Evolutionary conservation across 2,888 invertebrate species (phyloP).

Genomic region (Tipula confusa): DNA sequence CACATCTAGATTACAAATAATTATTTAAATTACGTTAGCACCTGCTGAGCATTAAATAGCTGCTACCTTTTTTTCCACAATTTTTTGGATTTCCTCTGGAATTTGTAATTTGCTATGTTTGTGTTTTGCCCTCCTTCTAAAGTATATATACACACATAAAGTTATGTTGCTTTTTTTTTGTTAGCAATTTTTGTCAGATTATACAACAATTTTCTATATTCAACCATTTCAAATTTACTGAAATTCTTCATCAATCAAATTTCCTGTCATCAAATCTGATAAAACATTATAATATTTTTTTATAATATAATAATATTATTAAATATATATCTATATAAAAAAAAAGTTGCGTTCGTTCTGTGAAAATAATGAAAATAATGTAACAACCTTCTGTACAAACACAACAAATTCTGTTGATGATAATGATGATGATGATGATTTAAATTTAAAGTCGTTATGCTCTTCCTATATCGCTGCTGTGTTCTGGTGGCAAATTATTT

Average conservation of each 20-base stretch:
- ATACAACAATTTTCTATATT: background rate
- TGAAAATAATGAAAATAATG: background rate
- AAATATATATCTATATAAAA: background rate
- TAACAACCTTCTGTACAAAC: background rate
- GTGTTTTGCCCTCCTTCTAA: background rate
- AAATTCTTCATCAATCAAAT: background rate
- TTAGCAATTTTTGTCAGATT: background rate
- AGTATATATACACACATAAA: background rate
- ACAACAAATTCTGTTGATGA: background rate
- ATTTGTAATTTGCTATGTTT: background rate
- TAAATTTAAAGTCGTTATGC: background rate
- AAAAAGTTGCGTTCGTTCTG: background rate
- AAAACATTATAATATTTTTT: background rate
- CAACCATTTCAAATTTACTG: background rate
- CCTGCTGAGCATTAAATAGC: background rate
- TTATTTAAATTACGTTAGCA: background rate
- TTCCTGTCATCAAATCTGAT: conserved; percentile 25
- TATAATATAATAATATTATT: background rate
- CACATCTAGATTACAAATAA: background rate
- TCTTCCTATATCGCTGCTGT: background rate
- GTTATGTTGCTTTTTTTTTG: too few relatives aligned
- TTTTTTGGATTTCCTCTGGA: background rate
- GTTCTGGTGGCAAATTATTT: background rate
- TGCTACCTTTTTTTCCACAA: background rate
- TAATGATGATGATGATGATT: background rate